Evolutionary conservation across 2,888 invertebrate species (phyloP), one percentile per base, ranked within the genome.

Genomic region (Schizotus pectinicornis): DNA sequence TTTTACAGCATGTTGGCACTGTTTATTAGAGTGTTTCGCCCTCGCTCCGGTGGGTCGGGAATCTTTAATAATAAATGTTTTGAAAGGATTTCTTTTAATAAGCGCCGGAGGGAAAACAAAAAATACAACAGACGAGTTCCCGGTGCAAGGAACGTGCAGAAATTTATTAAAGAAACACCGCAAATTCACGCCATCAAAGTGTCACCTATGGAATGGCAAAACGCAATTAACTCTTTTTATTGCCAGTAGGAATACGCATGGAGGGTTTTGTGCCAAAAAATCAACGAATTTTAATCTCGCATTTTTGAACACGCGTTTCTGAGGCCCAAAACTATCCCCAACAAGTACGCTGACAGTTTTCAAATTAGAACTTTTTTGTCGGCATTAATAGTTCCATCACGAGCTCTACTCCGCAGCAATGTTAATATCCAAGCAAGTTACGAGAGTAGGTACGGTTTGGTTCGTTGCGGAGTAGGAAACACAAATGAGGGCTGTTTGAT

Each of bases 401-500:
- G 22, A 3, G 5, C 22, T 22, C 5, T 5, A 22, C 2, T 22
- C 3, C 5, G 5, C 2, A 22, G 22, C 22, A 22, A 22, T 22
- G 22, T 22, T 22, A 22, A 22, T 38, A 50, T 39, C 39, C 33
- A 50, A 8, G n/a, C 3, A 41, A 33, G 14, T 39, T 11, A 11
- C 33, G 47, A 39, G 48, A 45, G 46, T 46, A 11, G 45, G 46
- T 46, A 11, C 30, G 14, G 36, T 47, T 41, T 54, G 35, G 41
- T 48, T 47, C 38, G 46, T 36, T 56, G 41, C 48, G 36, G n/a
- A 62, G 48, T 50, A 55, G 45, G 56, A 56, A 42, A 52, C 43
- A 49, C 59, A 56, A 39, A 51, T 54, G 48, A 35, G 51, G 52
- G 56, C 51, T 56, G 57, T 65, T 60, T 63, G 63, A 65, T 61